Evolutionary conservation across 2,113 vertebrate genomes (phyloP).

Genomic region (Gyps fulvus): DNA sequence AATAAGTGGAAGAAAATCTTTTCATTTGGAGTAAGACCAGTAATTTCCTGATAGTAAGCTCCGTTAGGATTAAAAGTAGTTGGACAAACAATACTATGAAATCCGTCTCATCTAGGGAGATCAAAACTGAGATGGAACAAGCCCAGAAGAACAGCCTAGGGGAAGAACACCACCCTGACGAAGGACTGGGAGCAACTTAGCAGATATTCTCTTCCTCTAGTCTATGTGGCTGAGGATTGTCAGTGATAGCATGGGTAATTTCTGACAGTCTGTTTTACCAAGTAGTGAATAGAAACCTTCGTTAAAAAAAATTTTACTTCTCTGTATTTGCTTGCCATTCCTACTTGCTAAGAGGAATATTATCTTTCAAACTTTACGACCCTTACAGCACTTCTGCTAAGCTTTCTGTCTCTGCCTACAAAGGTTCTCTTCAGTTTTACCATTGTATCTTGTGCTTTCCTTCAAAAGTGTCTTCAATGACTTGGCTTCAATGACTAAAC

Average conservation of each 20-base stretch:
- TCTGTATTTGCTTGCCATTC: background rate
- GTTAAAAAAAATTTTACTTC: background rate
- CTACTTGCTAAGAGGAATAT: background rate
- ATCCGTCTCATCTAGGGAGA: accelerated
- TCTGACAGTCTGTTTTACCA: background rate
- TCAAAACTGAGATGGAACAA: background rate
- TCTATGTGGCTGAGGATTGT: background rate
- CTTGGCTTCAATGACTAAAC: background rate
- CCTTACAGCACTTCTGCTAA: background rate
- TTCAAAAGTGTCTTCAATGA: background rate
- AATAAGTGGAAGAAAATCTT: background rate
- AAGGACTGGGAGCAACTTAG: background rate
- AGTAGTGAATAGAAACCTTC: background rate
- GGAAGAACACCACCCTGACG: background rate
- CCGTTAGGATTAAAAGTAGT: background rate
- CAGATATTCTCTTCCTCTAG: background rate
- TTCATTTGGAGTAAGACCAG: background rate
- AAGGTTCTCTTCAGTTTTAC: background rate
- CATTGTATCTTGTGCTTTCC: background rate
- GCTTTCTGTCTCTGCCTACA: background rate
- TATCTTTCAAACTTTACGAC: background rate
- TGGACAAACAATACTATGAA: background rate
- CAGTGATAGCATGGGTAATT: background rate
- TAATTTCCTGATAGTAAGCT: background rate
- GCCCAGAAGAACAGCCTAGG: background rate